Evolutionary conservation across 2,888 invertebrate genomes (phyloP), one percentile per base, ranked within the genome.

Genomic region (Synanthedon myopaeformis): DNA sequence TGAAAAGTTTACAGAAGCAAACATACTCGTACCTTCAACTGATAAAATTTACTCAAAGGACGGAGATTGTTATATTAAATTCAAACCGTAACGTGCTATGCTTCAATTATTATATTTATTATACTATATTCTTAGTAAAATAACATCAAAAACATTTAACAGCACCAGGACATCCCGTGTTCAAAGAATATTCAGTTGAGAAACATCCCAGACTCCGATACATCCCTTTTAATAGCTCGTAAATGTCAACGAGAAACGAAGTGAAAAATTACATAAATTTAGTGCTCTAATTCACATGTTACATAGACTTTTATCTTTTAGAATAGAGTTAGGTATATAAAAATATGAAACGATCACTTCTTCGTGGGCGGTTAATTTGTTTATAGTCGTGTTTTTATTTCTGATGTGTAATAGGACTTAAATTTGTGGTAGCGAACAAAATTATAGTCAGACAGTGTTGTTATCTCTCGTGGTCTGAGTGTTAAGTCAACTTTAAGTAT

Each of bases 151-250:
- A 51, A 41, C 35, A 13, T 35, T 35, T 35, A 35, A 35, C 35
- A 8, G 10, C 6, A 12, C 12, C 49, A 54, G 53, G 56, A 55
- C 53, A 41, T 57, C 55, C 53, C 54, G 53, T 53, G 51, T 52
- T 51, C 41, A 57, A 51, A 49, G 23, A 51, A 42, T 54, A 53
- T 55, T 49, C 53, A 52, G 55, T 45, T 56, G 51, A 53, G 49
- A 56, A 54, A 56, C 55, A 56, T 51, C 48, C 53, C 45, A 45
- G 45, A n/a, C 45, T 35, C 35, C 35, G 12, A 45, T 12, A n/a
- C 54, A 56, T 52, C 55, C 53, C 54, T 56, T 54, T 52, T 51
- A 51, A 52, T 28, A 14, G 51, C 28, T 55, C 58, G 49, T 58
- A 58, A 58, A 58, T 48, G 55, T 56, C 56, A 23, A 13, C 42